Base-by-base conservation (phyloP, 2,797 vertebrate species). In the Carapus acus region DNA sequence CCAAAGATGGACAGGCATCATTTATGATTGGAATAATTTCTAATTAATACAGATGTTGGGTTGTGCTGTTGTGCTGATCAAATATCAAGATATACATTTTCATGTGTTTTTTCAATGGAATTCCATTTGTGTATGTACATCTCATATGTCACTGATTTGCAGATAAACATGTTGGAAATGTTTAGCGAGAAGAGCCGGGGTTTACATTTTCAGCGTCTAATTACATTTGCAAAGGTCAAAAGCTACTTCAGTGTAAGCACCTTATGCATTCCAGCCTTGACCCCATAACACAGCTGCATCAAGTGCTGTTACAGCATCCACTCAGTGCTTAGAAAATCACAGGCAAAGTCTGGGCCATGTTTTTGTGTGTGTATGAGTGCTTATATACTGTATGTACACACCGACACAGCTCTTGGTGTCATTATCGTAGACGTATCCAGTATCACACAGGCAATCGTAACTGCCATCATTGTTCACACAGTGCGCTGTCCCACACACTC, bases 391-490 rank as follows among this genome's bases (percentile, higher is more conserved):
- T 6, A 13, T 20, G 49, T 27, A 62, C 88, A 83, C 78, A 99
- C 96, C 96, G 49, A 76, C 67, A 54, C 96, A 99, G 70, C 83
- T 86, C 73, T 90, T 92, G 61, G 80, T 91, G 62, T 83, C 54
- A 0, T 88, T 79, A 65, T 92, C 78, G 0, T 93, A 99, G 2
- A 77, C 52, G 29, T 89, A 97, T 46, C 96, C 96, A 1, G 59
- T 21, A 2, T 92, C 88, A 1, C 96, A 99, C 62, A 90, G 56
- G 73, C 96, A 99, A n/a, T 89, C 77, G 0, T 91, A 92, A 2
- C 87, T 82, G 43, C 93, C 94, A 0, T 85, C 50, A 15, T 85
- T 78, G 73, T 99, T 98, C 59, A 73, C 74, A 78, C 96, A 99
- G 0, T 1, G 80, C 0, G 94, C 94, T 9, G 89, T 87, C 67